These are phyloP conservation scores for Heliconius eleuchia DNA, from an alignment of 1,140 invertebrate species.

Conservation along the genomic window DNA sequence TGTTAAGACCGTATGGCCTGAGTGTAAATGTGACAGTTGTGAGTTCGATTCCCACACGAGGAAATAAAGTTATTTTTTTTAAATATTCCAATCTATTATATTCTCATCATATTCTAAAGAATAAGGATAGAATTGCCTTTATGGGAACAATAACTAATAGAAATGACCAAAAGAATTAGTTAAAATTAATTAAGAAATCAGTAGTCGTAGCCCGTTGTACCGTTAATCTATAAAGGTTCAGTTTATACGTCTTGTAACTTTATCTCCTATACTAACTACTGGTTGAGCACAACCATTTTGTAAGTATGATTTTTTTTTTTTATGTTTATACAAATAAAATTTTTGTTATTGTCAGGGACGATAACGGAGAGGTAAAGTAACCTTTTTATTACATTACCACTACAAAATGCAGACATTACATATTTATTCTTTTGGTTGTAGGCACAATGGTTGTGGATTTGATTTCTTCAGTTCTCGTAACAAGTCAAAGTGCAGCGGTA, in stretches of 20 bases:
- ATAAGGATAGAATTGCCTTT: background rate
- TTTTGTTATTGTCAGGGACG: background rate
- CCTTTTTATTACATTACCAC: too few relatives aligned
- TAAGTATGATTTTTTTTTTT: background rate
- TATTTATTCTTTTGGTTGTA: too few relatives aligned
- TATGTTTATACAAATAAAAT: background rate
- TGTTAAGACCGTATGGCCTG: too few relatives aligned
- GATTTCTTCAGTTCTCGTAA: too few relatives aligned
- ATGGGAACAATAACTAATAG: background rate
- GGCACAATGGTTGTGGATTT: too few relatives aligned
- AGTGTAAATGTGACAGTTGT: too few relatives aligned
- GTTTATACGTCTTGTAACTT: background rate
- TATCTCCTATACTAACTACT: background rate
- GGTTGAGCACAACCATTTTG: background rate
- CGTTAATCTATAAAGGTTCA: conserved; percentile 6
- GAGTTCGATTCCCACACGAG: too few relatives aligned
- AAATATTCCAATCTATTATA: background rate
- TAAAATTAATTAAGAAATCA: background rate
- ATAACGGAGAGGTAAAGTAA: background rate
- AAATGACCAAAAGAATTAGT: background rate
- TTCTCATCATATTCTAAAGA: background rate
- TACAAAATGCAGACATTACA: too few relatives aligned
- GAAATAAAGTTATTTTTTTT: background rate
- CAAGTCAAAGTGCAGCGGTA: too few relatives aligned
- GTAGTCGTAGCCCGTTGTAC: background rate